These are phyloP conservation scores for Pseudochirops cupreus DNA, from an alignment of 2,797 vertebrate genomes.

Conservation along the genomic window DNA sequence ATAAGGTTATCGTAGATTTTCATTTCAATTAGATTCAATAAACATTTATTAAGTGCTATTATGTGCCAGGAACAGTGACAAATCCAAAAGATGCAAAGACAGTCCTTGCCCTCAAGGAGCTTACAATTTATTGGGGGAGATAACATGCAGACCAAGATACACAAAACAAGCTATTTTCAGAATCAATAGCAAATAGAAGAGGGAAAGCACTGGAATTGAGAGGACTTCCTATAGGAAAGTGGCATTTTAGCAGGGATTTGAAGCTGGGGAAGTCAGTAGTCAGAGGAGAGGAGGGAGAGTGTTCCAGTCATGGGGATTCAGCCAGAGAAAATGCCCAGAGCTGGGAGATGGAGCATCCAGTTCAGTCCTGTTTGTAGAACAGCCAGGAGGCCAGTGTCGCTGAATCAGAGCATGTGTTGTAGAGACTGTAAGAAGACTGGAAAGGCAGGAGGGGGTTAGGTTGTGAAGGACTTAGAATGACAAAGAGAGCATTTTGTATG, in stretches of 20 bases:
- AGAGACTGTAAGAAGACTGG: not conserved
- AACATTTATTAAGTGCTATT: not conserved
- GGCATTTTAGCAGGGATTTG: not conserved
- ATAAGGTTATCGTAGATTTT: not conserved
- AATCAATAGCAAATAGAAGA: not conserved
- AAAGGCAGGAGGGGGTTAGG: not conserved
- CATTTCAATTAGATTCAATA: not conserved
- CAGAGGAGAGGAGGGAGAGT: too few species aligned
- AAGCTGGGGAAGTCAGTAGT: not conserved
- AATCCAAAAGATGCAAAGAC: not conserved
- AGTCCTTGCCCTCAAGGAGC: not conserved
- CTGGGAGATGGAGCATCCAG: too few species aligned
- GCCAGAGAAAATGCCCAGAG: not conserved
- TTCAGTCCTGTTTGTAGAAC: not conserved
- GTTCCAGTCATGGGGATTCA: too few species aligned
- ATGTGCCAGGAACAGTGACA: not conserved
- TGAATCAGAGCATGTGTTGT: not conserved
- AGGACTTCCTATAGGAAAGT: not conserved
- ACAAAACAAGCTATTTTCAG: not conserved
- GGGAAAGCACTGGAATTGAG: not conserved
- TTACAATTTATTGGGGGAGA: not conserved
- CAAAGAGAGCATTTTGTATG: not conserved
- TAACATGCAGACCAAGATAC: not conserved
- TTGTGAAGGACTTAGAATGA: not conserved
- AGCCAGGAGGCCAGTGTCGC: too few species aligned